Evolutionary conservation across 2,888 invertebrate species (phyloP), one percentile per base, ranked within the genome.

Genomic region (Junonia oenone): DNA sequence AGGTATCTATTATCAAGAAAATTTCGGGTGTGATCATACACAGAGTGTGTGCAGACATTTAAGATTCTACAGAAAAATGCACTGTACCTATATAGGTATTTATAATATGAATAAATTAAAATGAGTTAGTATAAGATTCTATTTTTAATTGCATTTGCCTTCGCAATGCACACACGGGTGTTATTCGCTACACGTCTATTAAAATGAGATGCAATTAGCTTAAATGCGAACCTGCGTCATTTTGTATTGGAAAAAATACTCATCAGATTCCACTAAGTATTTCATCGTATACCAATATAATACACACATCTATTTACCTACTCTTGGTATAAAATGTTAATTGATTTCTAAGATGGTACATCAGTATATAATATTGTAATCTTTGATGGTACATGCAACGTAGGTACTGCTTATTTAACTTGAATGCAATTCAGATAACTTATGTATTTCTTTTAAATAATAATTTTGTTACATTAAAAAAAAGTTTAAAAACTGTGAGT

Each of bases 111-210:
- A 0, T 38, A 9, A 15, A 17, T 17, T 2, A 17, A 17, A 38
- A 17, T 17, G 5, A 14, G 17, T 19, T 15, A 11, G 8, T 8
- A 15, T 8, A 14, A 1, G 8, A 37, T 37, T 14, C 37, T 29
- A n/a, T 29, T 31, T 14, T 46, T 46, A 31, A 14, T 46, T 29
- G n/a, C 13, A 22, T 6, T 45, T 45, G 6, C 14, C 11, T 15
- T 31, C 6, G 17, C 14, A 46, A 29, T 31, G n/a, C 5, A 13
- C 2, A 22, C 17, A 9, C 17, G 17, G 33, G 33, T 19, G 17
- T 38, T 38, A 38, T 38, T 43, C 43, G 22, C 26, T 22, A 11
- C 26, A 43, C 43, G 26, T 43, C 43, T 43, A 43, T 43, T 43
- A 43, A 43, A 26, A 22, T 22, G 26, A 13, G 26, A 13, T 26